Percentiles rank a stretch among this genome's conserved stretches.
phyloP scores from a whole-genome alignment of 2,888 invertebrate species.

The Calameuta pallipes region DNA sequence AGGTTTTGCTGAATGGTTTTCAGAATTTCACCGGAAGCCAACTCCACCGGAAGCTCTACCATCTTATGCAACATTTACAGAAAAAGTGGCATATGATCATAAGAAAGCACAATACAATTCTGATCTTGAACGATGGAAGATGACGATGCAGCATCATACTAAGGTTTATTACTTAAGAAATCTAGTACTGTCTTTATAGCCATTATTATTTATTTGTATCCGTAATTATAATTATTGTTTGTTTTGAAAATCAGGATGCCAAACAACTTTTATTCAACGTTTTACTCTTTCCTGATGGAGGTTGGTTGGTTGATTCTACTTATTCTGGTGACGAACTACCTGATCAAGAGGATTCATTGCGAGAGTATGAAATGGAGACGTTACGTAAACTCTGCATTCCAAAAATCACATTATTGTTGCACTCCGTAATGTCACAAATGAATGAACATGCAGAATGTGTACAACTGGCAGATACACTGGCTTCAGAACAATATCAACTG shows the following conservation, averaged over 20 bases:
- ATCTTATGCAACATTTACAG: constrained; percentile 80
- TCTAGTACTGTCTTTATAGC: neutral
- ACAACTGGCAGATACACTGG: constrained; percentile 82
- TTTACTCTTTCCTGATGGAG: constrained; percentile 87
- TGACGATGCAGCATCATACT: constrained; percentile 78
- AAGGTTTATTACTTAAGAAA: constrained; percentile 64
- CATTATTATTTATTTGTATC: neutral
- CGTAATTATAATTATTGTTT: neutral
- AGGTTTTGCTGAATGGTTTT: constrained; percentile 90
- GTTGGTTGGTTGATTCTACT: constrained; percentile 86
- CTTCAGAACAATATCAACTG: constrained; percentile 81
- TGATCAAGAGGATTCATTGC: constrained; percentile 68
- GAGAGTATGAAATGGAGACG: constrained; percentile 78
- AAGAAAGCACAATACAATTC: constrained; percentile 80
- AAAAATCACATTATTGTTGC: constrained; percentile 81
- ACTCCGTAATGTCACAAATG: constrained; percentile 82
- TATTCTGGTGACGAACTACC: constrained; percentile 68
- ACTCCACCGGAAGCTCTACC: constrained; percentile 73
- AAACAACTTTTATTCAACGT: constrained; percentile 87
- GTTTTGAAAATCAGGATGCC: constrained; percentile 69
- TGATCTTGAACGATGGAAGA: constrained; percentile 83
- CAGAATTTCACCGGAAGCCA: constrained; percentile 84
- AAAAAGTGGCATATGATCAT: constrained; percentile 90
- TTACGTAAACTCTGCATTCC: constrained; percentile 87
- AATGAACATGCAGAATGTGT: constrained; percentile 81